These are phyloP conservation scores for Baronia brevicornis DNA, from an alignment of 2,888 invertebrate genomes.

Conservation along the genomic window DNA sequence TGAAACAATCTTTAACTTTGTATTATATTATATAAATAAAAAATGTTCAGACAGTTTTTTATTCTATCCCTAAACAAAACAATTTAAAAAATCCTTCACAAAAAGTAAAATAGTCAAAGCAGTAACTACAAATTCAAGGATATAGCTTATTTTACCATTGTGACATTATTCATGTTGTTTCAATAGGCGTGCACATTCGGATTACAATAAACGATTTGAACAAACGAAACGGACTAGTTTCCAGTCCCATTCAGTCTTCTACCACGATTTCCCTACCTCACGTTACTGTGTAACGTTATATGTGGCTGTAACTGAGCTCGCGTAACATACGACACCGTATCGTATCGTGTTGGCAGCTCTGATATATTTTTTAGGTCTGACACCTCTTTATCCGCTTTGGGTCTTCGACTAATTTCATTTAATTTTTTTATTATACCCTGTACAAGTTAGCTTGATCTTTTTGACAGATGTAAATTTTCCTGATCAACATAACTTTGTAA, in stretches of 20 bases:
- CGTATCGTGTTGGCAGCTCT: conserved; percentile 26
- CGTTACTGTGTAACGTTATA: conserved; percentile 42
- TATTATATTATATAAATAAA: no score
- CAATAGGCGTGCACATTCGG: no score
- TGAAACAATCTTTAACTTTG: no score
- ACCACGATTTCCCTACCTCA: conserved; percentile 42
- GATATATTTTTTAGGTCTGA: conserved; percentile 30
- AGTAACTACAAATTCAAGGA: no score
- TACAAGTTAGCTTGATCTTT: no score
- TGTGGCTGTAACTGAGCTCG: conserved; percentile 28
- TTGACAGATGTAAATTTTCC: no score
- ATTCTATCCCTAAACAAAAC: no score
- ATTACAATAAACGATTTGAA: conserved; percentile 15
- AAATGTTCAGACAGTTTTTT: no score
- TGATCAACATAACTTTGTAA: conserved; percentile 1
- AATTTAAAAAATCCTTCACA: no score
- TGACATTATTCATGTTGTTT: no score
- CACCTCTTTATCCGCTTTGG: conserved; percentile 16
- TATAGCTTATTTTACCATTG: no score
- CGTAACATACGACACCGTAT: conserved; percentile 29
- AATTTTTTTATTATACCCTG: not conserved
- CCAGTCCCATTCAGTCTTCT: conserved; percentile 41
- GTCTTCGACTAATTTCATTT: conserved; percentile 10
- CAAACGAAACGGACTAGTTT: conserved; percentile 20
- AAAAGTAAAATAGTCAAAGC: no score